phyloP scores from a whole-genome alignment of 2,797 vertebrate genomes.

The Hemibagrus guttatus region DNA sequence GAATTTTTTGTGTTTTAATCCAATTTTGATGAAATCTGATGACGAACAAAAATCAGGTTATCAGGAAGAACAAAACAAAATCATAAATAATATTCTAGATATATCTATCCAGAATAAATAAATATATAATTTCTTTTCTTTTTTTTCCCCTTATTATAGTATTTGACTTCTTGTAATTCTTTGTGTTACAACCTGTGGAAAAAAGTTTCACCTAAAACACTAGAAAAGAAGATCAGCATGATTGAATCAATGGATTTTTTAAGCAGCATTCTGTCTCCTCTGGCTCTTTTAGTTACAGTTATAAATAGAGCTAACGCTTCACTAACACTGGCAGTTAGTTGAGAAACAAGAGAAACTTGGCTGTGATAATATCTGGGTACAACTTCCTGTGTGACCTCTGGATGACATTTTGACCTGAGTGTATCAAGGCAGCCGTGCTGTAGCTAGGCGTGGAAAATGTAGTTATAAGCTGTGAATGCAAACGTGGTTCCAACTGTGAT shows the following conservation, averaged over 20 bases:
- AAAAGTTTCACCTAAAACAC: neutral
- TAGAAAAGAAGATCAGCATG: neutral
- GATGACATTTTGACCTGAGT: constrained; percentile 19
- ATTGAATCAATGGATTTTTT: neutral
- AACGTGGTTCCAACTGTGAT: constrained; percentile 61
- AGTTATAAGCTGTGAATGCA: constrained; percentile 48
- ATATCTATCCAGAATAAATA: neutral
- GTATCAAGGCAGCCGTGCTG: constrained; percentile 51
- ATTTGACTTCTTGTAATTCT: neutral
- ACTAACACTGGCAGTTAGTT: constrained; percentile 43
- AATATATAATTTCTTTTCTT: neutral
- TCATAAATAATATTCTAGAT: neutral
- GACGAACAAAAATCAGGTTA: neutral
- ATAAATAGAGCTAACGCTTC: neutral
- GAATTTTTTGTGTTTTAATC: neutral
- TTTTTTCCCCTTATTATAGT: neutral
- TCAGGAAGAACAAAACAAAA: neutral
- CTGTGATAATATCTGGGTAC: constrained; percentile 18
- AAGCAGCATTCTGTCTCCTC: neutral
- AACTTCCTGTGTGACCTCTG: constrained; percentile 26
- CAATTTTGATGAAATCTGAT: neutral
- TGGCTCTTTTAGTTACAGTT: neutral
- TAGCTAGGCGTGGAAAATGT: constrained; percentile 59
- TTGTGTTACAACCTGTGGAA: neutral
- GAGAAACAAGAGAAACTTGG: constrained; percentile 16